Conservation (phyloP, 2,888 invertebrate species). For the Nipponacmea schrenckii region DNA sequence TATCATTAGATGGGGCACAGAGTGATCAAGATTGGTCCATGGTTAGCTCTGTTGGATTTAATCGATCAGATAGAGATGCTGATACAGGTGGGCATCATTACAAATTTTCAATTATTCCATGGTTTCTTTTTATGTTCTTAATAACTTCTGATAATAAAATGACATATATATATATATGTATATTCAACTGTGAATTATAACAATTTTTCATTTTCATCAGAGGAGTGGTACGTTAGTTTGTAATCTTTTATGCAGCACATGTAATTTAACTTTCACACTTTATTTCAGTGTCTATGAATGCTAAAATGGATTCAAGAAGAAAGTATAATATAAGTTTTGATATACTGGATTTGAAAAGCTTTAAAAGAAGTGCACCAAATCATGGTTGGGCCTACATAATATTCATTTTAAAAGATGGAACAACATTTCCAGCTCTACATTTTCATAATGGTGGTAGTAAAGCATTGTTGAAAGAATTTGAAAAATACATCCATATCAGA, state of each 20-base stretch:
- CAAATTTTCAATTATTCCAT: background rate
- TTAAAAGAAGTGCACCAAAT: conserved; percentile 68
- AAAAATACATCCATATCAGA: conserved; percentile 73
- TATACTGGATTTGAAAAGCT: conserved; percentile 76
- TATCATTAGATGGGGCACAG: conserved; percentile 44
- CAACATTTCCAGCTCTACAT: conserved; percentile 82
- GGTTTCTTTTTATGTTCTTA: background rate
- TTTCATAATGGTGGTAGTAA: conserved; percentile 90
- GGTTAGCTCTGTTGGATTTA: conserved; percentile 57
- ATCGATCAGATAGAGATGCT: conserved; percentile 52
- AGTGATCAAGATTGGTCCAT: conserved; percentile 64
- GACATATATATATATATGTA: too few species aligned
- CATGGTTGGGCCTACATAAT: conserved; percentile 66
- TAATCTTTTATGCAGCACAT: too few species aligned
- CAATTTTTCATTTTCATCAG: too few species aligned
- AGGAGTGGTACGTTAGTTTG: too few species aligned
- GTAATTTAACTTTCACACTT: too few species aligned
- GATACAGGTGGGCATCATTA: conserved; percentile 29
- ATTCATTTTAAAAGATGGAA: conserved; percentile 78
- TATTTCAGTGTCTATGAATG: conserved; percentile 32
- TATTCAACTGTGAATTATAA: too few species aligned
- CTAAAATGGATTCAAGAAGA: conserved; percentile 47
- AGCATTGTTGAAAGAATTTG: conserved; percentile 73
- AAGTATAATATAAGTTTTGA: conserved; percentile 67
- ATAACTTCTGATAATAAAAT: background rate